phyloP scores from a whole-genome alignment of 1,140 invertebrate species.

The Papilio dardanus region DNA sequence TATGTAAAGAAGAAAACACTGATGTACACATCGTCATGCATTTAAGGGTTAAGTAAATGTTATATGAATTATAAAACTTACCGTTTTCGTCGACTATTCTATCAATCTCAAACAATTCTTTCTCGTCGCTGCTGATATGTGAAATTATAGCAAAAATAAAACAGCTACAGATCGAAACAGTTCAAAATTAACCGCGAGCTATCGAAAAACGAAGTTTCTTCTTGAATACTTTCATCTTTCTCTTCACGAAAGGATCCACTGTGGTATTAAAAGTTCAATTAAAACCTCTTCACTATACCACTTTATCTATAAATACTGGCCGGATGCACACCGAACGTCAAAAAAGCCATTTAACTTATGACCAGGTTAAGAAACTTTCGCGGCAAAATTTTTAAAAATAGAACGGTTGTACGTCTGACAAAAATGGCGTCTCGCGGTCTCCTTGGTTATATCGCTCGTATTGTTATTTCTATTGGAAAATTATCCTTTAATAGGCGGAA shows the following conservation, averaged over 20 bases:
- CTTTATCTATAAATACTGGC: constrained; percentile 39
- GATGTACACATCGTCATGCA: too few species aligned
- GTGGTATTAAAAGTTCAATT: constrained; percentile 47
- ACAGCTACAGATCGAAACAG: constrained; percentile 44
- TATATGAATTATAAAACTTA: not conserved
- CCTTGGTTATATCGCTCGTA: constrained; percentile 64
- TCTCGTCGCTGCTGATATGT: constrained; percentile 58
- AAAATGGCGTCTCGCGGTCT: constrained; percentile 53
- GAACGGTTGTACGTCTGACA: constrained; percentile 52
- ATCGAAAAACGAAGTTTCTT: constrained; percentile 79
- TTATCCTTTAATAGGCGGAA: constrained; percentile 71
- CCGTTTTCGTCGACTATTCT: not conserved
- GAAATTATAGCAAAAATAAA: constrained; percentile 43
- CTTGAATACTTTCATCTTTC: constrained; percentile 80
- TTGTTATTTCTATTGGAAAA: constrained; percentile 79
- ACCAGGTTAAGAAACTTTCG: constrained; percentile 51
- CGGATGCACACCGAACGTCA: constrained; percentile 39
- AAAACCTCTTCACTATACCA: constrained; percentile 24
- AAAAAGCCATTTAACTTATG: constrained; percentile 57
- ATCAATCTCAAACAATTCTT: not conserved
- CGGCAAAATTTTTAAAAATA: constrained; percentile 67
- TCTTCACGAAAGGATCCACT: constrained; percentile 78
- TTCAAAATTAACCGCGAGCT: constrained; percentile 57
- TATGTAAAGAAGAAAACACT: too few species aligned
- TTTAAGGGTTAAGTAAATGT: too few species aligned